Evolutionary conservation across 2,888 invertebrate genomes (phyloP).

Genomic region (Drosophila setosimentum): DNA sequence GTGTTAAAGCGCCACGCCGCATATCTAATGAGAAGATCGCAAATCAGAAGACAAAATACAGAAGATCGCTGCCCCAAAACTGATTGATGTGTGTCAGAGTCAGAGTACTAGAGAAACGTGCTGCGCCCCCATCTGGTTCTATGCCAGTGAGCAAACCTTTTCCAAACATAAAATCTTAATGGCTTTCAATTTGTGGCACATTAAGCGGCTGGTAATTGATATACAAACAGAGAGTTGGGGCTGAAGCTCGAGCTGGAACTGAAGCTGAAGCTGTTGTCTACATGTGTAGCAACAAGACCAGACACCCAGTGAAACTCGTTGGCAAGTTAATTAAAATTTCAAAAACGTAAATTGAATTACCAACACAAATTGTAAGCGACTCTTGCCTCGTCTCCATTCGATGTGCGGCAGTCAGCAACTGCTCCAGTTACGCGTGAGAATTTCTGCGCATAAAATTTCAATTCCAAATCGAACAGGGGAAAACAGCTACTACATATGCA

Average conservation of each 20-base stretch:
- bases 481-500: slow-evolving; percentile 1
- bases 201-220: slow-evolving; percentile 68
- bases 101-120: slow-evolving; percentile 46
- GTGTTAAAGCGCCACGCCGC: slow-evolving; percentile 57
- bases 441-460: slow-evolving; percentile 82
- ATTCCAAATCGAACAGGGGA: slow-evolving; percentile 59
- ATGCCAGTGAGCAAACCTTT: slow-evolving; percentile 18
- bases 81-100: slow-evolving; percentile 71
- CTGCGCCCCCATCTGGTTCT: background rate
- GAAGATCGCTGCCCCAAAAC: slow-evolving; percentile 47
- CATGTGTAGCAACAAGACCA: slow-evolving; percentile 30
- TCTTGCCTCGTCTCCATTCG: slow-evolving; percentile 16
- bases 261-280: slow-evolving; percentile 19
- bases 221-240: slow-evolving; percentile 51
- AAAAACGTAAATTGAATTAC: slow-evolving; percentile 81
- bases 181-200: slow-evolving; percentile 80
- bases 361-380: slow-evolving; percentile 74
- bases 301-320: slow-evolving; percentile 60
- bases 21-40: slow-evolving; percentile 64
- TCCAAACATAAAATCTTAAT: slow-evolving; percentile 63
- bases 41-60: background rate
- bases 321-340: slow-evolving; percentile 82
- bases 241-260: slow-evolving; percentile 6
- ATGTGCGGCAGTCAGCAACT: slow-evolving; percentile 50
- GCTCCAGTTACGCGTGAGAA: slow-evolving; percentile 84